phyloP scores from a whole-genome alignment of 2,888 invertebrate species.

The Synanthedon andrenaeformis region DNA sequence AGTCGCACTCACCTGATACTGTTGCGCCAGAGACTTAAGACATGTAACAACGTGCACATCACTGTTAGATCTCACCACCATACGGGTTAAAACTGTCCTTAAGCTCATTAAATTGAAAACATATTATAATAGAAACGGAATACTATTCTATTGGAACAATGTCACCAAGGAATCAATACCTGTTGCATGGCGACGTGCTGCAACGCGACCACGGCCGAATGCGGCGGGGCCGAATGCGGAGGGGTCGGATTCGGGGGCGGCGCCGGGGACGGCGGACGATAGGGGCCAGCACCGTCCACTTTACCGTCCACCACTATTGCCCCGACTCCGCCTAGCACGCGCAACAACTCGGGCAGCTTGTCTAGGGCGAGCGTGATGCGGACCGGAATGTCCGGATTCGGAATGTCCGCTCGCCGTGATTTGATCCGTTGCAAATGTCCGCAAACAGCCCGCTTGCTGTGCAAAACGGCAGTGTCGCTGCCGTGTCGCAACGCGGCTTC shows the following conservation, averaged over 20 bases:
- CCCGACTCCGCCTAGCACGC: conserved; percentile 80
- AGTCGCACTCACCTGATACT: no score
- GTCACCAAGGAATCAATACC: conserved; percentile 18
- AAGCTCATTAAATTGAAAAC: background rate
- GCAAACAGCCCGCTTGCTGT: conserved; percentile 82
- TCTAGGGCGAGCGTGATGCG: conserved; percentile 83
- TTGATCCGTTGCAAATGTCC: conserved; percentile 85
- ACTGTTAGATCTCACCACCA: background rate
- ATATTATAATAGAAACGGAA: background rate
- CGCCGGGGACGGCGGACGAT: conserved; percentile 28
- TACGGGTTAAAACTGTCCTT: background rate
- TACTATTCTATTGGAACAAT: background rate
- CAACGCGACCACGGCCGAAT: conserved; percentile 46
- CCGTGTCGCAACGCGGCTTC: conserved; percentile 81
- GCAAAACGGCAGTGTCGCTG: conserved; percentile 85
- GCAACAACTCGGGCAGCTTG: conserved; percentile 83
- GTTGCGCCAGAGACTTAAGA: no score
- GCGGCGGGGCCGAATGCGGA: conserved; percentile 30
- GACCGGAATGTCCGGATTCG: conserved; percentile 90
- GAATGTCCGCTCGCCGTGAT: conserved; percentile 86
- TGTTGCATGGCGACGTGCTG: conserved; percentile 61
- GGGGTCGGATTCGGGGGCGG: conserved; percentile 15
- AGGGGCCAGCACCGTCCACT: conserved; percentile 25
- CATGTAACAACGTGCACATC: conserved; percentile 1
- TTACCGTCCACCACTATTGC: conserved; percentile 85